phyloP scores from a whole-genome alignment of 2,888 invertebrate genomes.

The Adelognathus sp. region DNA sequence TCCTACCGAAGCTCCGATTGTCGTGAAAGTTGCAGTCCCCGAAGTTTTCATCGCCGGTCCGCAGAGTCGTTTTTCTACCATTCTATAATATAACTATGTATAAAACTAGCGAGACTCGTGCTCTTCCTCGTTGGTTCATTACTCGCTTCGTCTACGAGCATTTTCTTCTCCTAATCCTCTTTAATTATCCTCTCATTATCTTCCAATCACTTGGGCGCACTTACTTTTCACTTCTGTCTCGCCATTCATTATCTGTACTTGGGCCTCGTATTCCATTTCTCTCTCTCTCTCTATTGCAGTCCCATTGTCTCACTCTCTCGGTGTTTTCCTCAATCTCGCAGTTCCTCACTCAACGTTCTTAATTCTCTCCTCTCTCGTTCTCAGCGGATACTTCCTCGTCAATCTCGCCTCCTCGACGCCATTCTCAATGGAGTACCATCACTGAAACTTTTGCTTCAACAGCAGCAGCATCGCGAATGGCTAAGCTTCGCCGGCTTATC shows the following conservation, averaged over 20 bases:
- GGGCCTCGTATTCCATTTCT: constrained; percentile 16
- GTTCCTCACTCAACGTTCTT: constrained; percentile 26
- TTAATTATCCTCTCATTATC: constrained; percentile 63
- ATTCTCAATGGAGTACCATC: constrained; percentile 21
- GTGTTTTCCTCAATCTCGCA: constrained; percentile 8
- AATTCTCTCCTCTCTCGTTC: neutral
- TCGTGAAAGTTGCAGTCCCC: constrained; percentile 14
- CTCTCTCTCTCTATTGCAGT: constrained; percentile 9
- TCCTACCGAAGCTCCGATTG: neutral
- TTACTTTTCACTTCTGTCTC: constrained; percentile 59
- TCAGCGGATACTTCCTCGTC: constrained; percentile 24
- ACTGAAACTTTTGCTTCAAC: constrained; percentile 21
- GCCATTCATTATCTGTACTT: constrained; percentile 60
- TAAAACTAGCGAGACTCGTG: neutral
- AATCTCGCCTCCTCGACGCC: constrained; percentile 17
- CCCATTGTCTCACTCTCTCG: constrained; percentile 12
- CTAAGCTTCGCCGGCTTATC: neutral
- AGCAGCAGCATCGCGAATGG: neutral
- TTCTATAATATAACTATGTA: neutral
- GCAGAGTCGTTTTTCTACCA: constrained; percentile 29
- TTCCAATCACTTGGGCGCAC: constrained; percentile 61
- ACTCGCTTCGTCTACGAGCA: neutral
- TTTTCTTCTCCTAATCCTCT: constrained; percentile 58
- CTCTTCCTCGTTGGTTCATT: neutral
- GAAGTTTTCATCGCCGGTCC: constrained; percentile 16